Conservation (phyloP, 2,888 invertebrate genomes). For the Acrobasis consociella region DNA sequence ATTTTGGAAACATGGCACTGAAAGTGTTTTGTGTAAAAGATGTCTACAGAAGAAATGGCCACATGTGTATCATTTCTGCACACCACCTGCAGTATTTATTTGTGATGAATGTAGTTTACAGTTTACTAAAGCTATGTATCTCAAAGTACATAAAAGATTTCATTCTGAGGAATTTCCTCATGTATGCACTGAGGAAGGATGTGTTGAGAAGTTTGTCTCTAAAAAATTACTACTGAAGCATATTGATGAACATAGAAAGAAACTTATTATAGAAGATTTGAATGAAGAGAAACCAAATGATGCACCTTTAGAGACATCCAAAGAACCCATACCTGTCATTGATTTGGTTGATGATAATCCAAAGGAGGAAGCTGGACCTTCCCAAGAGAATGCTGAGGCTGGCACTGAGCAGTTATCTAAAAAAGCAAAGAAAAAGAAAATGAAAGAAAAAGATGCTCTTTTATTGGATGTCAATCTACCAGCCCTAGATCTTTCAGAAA, state of each 20-base stretch:
- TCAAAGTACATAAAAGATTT: constrained; percentile 92
- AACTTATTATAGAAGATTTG: constrained; percentile 56
- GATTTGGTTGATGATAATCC: constrained; percentile 67
- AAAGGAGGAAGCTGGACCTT: constrained; percentile 58
- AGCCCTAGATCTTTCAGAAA: constrained; percentile 92
- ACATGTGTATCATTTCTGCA: constrained; percentile 95
- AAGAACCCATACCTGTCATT: constrained; percentile 61
- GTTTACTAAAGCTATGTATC: constrained; percentile 88
- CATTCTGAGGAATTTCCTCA: constrained; percentile 89
- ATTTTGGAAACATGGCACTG: constrained; percentile 96
- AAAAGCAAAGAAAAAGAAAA: constrained; percentile 73
- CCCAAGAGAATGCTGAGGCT: constrained; percentile 58
- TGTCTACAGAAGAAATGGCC: constrained; percentile 96
- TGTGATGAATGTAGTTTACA: constrained; percentile 92
- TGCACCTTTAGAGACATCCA: constrained; percentile 51
- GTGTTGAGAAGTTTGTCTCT: constrained; percentile 91
- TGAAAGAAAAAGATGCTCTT: constrained; percentile 74
- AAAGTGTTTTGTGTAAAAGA: constrained; percentile 91
- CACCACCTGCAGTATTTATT: constrained; percentile 88
- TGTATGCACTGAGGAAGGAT: constrained; percentile 86
- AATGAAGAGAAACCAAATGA: constrained; percentile 56
- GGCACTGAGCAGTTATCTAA: constrained; percentile 61
- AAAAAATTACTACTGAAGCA: constrained; percentile 90
- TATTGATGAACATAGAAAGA: constrained; percentile 82
- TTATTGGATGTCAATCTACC: constrained; percentile 85